Evolutionary conservation across 2,888 invertebrate species (phyloP), one percentile per base, ranked within the genome.

Genomic region (Peribatodes rhomboidaria): DNA sequence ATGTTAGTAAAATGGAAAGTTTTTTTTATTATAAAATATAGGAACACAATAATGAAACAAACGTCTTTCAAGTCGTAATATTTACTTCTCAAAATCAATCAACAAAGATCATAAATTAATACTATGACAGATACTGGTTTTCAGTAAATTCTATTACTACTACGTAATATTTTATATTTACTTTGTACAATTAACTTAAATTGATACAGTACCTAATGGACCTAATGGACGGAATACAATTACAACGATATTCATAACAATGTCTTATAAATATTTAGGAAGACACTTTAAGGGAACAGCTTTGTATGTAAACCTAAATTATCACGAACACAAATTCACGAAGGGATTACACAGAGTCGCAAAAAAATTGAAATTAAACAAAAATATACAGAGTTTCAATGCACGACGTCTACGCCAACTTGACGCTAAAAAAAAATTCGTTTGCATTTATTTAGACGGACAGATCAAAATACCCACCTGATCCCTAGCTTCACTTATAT

Each of bases 31-130:
- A 16, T 18, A 6, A 13, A 20, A 42, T 42, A 22, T 2, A 53
- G 22, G 42, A 46, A 18, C 52, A 65, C 52, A 47, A 56, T 66
- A 78, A 76, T 73, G 61, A 61, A 77, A 79, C 72, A 57, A 71
- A 65, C 31, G 56, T 49, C 8, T 56, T 65, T 57, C 70, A 73
- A 65, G 70, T 75, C 70, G 70, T 76, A 82, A 76, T 80, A 74
- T 87, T 85, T 86, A 87, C 78, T 87, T 84, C 78, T 78, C 74
- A 81, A 78, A 82, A 80, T 80, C 78, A 79, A 80, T 82, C 86
- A 87, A 87, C 86, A 85, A 86, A 79, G 75, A 78, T 80, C 76
- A 85, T 84, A 86, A 86, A 83, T 85, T 85, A 87, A 75, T 74
- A 74, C 81, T 84, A 82, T 60, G 67, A 68, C 56, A 67, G 11